Conservation (phyloP, 2,797 vertebrate genomes). For the Neomorphus geoffroyi region DNA sequence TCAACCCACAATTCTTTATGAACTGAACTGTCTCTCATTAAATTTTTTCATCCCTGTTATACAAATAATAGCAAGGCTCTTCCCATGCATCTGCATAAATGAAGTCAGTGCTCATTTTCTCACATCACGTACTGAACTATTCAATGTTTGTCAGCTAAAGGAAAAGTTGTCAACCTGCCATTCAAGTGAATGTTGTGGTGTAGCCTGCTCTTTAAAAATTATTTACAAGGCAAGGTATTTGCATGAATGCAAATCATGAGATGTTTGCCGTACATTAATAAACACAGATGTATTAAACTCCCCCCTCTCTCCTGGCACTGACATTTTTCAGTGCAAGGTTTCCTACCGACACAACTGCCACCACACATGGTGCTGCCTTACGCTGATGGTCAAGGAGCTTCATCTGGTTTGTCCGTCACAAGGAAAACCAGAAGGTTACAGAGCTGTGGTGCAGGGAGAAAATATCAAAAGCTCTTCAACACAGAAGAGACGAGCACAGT, state of each 20-base stretch:
- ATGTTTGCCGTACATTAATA: neutral
- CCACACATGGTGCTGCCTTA: rapidly evolving
- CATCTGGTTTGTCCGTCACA: neutral
- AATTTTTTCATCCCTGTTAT: neutral
- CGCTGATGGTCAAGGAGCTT: neutral
- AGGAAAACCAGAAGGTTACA: neutral
- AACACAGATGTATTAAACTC: neutral
- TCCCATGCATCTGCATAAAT: neutral
- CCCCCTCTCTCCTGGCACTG: neutral
- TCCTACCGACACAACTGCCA: neutral
- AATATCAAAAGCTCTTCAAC: neutral
- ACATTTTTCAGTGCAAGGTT: neutral
- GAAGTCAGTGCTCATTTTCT: neutral
- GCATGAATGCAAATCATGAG: neutral
- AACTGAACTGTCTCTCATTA: neutral
- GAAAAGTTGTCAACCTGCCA: neutral
- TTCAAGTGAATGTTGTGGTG: neutral
- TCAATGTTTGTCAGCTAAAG: neutral
- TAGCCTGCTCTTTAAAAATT: neutral
- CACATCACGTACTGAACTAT: neutral
- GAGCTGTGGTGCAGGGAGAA: neutral
- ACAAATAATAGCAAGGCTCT: neutral
- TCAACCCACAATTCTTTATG: constrained; percentile 13
- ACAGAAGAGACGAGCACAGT: neutral
- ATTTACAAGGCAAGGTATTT: neutral